Conservation (phyloP, 1,140 invertebrate species). For the Zaprionus davidi region DNA sequence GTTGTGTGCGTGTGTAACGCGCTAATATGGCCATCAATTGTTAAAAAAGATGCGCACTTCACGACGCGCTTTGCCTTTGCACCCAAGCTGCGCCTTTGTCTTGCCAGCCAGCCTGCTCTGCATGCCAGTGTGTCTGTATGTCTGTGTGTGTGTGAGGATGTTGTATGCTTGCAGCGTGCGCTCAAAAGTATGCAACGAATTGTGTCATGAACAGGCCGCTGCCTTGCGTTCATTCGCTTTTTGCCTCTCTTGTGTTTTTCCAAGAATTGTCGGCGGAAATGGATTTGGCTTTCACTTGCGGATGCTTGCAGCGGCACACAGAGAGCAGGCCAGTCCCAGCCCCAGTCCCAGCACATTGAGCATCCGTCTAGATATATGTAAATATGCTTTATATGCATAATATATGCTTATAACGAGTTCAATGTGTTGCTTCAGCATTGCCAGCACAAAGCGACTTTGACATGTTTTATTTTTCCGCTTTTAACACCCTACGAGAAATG, state of each 20-base stretch:
- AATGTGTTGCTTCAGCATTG: background rate
- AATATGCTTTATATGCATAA: background rate
- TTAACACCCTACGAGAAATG: too few species aligned
- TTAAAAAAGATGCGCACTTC: slow-evolving; percentile 63
- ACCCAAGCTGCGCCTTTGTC: background rate
- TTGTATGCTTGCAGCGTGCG: slow-evolving; percentile 15
- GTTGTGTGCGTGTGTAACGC: slow-evolving; percentile 10
- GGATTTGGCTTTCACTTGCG: slow-evolving; percentile 16
- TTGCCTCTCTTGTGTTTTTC: slow-evolving; percentile 17
- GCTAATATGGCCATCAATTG: slow-evolving; percentile 54
- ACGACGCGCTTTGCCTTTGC: slow-evolving; percentile 38
- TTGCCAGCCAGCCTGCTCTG: background rate
- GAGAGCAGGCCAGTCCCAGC: background rate
- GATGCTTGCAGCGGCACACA: slow-evolving; percentile 11
- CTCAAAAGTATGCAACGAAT: slow-evolving; percentile 64
- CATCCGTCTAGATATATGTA: background rate
- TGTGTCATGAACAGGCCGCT: slow-evolving; percentile 37
- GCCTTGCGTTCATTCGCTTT: background rate
- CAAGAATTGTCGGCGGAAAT: slow-evolving; percentile 26
- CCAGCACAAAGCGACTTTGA: background rate
- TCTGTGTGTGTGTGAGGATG: background rate
- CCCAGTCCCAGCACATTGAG: background rate
- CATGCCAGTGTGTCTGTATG: background rate
- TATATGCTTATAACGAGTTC: slow-evolving; percentile 4
- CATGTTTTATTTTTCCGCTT: background rate